Evolutionary conservation across 2,797 vertebrate species (phyloP).

Genomic region (Bucorvus abyssinicus): DNA sequence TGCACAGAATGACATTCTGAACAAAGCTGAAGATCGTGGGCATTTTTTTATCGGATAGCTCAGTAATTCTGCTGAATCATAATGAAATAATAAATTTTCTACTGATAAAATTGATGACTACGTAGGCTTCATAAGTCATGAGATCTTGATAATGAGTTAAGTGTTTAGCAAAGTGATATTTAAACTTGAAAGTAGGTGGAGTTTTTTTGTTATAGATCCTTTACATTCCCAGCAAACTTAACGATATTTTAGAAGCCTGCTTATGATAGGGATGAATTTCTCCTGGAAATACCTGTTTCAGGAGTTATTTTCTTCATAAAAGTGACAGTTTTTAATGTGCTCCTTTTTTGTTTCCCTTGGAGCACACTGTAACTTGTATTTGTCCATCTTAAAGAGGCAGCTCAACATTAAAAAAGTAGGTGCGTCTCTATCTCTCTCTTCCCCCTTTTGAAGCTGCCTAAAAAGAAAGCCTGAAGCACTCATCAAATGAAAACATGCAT

Average conservation of each 20-base stretch:
- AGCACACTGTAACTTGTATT: constrained; percentile 13
- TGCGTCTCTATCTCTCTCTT: background rate
- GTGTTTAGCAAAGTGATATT: background rate
- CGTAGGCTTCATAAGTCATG: background rate
- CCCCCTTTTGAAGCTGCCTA: constrained; percentile 12
- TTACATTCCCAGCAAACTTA: background rate
- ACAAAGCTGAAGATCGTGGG: background rate
- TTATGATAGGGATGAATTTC: background rate
- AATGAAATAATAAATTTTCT: background rate
- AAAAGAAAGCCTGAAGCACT: constrained; percentile 44
- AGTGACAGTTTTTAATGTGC: constrained; percentile 12
- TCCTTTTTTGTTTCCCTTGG: constrained; percentile 44
- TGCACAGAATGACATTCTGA: background rate
- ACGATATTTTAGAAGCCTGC: background rate
- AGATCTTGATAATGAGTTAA: background rate
- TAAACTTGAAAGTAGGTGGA: background rate
- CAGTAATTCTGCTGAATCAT: background rate
- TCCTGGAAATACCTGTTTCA: constrained; percentile 5
- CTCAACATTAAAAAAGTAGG: background rate
- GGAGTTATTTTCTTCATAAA: background rate
- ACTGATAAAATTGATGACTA: background rate
- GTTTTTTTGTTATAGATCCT: background rate
- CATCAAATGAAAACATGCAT: constrained; percentile 40
- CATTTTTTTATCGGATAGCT: background rate
- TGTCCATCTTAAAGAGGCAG: constrained; percentile 32